Percentiles rank a stretch among this genome's conserved stretches.
Conservation (phyloP, 2,113 vertebrate species). For the Symphodus melops region DNA sequence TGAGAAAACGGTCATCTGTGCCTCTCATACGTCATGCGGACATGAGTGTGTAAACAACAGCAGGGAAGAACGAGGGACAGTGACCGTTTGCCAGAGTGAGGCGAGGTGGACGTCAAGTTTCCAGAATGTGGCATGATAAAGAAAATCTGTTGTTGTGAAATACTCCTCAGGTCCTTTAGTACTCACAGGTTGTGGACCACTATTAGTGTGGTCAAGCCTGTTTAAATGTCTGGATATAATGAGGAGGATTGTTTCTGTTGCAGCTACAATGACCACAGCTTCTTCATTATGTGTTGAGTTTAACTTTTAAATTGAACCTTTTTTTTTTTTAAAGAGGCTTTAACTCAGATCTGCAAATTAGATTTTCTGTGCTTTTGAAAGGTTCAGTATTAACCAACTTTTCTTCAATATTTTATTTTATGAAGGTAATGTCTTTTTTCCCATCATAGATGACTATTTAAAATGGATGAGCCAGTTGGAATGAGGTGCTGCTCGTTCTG, state of each 20-base stretch:
- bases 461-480: slow-evolving; percentile 5
- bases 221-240: not conserved
- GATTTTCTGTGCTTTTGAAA: not conserved
- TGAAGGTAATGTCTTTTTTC: not conserved
- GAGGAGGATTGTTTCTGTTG: not conserved
- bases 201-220: no score
- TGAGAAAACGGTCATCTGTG: not conserved
- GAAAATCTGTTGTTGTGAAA: no score
- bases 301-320: not conserved
- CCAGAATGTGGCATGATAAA: no score
- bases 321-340: not conserved
- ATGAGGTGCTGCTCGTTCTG: not conserved
- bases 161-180: no score
- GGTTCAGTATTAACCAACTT: not conserved
- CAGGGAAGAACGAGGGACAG: no score
- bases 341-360: not conserved
- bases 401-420: slow-evolving; percentile 11
- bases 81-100: no score
- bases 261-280: not conserved
- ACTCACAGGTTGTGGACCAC: no score
- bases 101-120: no score
- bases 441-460: slow-evolving; percentile 8
- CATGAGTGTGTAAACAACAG: no score
- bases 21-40: not conserved
- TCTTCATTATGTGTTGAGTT: not conserved